Evolutionary conservation across 2,888 invertebrate species (phyloP).

Genomic region (Andrena bicolor): DNA sequence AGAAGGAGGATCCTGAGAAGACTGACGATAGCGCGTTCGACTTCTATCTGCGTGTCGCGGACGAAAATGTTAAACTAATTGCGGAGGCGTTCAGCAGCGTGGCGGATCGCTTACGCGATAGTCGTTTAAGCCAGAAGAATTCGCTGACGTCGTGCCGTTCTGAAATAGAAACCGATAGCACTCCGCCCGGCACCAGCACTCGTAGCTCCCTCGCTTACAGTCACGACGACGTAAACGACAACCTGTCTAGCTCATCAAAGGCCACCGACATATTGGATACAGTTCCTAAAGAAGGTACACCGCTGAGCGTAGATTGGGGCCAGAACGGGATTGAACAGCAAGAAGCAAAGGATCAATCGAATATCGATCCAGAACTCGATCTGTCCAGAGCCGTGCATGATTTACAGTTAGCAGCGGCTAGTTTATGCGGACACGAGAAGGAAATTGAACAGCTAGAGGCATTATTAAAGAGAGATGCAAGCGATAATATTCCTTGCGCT

Average conservation of each 20-base stretch:
- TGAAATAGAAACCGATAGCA: slow-evolving; percentile 59
- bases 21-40: slow-evolving; percentile 58
- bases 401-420: slow-evolving; percentile 68
- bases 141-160: slow-evolving; percentile 51
- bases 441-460: slow-evolving; percentile 58
- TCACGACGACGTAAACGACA: slow-evolving; percentile 54
- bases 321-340: slow-evolving; percentile 8
- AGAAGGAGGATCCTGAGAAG: slow-evolving; percentile 32
- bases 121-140: slow-evolving; percentile 54
- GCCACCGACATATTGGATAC: slow-evolving; percentile 13
- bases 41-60: slow-evolving; percentile 70
- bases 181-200: slow-evolving; percentile 50
- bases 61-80: slow-evolving; percentile 70
- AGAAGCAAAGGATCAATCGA: not conserved
- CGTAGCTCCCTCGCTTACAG: slow-evolving; percentile 56
- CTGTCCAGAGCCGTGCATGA: slow-evolving; percentile 66
- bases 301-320: slow-evolving; percentile 30
- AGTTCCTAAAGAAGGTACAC: slow-evolving; percentile 48
- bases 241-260: slow-evolving; percentile 28
- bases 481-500: not conserved
- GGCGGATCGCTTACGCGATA: slow-evolving; percentile 66
- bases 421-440: slow-evolving; percentile 59
- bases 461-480: slow-evolving; percentile 24
- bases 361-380: slow-evolving; percentile 54
- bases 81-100: slow-evolving; percentile 70